Evolutionary conservation across 2,888 invertebrate species (phyloP).

Genomic region (Andrena haemorrhoa): DNA sequence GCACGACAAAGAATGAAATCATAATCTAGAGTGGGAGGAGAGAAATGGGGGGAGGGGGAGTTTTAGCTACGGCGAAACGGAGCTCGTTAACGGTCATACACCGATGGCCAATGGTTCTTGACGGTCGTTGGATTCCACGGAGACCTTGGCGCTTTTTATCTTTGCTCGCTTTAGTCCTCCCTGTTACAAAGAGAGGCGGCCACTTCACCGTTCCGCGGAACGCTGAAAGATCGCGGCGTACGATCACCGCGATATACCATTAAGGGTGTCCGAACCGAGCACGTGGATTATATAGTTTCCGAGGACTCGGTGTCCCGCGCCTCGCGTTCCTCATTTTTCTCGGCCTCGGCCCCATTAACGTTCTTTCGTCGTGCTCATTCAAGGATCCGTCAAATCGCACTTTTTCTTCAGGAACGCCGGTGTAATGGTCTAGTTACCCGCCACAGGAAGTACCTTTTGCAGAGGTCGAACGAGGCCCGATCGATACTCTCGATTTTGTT

Average conservation of each 20-base stretch:
- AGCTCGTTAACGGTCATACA: conserved; percentile 73
- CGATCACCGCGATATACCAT: conserved; percentile 71
- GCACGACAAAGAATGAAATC: conserved; percentile 44
- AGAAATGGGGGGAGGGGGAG: conserved; percentile 19
- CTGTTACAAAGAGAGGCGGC: conserved; percentile 57
- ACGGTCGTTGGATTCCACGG: conserved; percentile 67
- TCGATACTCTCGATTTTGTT: no score
- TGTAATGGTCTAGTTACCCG: conserved; percentile 37
- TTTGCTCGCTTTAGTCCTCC: conserved; percentile 54
- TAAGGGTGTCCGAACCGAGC: conserved; percentile 64
- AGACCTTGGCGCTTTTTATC: conserved; percentile 74
- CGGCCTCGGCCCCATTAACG: conserved; percentile 39
- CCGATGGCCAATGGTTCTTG: conserved; percentile 68
- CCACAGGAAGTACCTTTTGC: neutral
- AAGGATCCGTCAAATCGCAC: conserved; percentile 44
- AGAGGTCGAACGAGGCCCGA: no score
- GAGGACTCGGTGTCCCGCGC: conserved; percentile 54
- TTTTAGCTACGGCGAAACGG: conserved; percentile 56
- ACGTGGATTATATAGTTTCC: conserved; percentile 63
- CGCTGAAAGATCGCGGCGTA: conserved; percentile 66
- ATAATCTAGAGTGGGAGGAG: conserved; percentile 40
- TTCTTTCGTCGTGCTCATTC: conserved; percentile 57
- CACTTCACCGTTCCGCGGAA: conserved; percentile 68
- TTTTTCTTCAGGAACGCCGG: conserved; percentile 35
- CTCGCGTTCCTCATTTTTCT: conserved; percentile 57